Evolutionary conservation across 2,797 vertebrate species (phyloP), one percentile per base, ranked within the genome.

Genomic region (Gallinago stenura): DNA sequence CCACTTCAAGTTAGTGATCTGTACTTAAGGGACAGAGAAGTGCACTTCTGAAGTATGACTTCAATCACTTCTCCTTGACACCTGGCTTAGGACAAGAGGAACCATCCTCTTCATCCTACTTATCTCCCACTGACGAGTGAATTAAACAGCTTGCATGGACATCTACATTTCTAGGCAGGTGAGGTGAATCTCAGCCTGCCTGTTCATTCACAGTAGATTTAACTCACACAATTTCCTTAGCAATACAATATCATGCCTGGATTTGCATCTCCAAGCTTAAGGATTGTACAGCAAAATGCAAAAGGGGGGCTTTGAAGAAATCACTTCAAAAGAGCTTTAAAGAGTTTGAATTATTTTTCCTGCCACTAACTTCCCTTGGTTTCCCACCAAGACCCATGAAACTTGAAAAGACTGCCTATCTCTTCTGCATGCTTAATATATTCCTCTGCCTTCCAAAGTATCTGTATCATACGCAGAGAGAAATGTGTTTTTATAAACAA

Each of bases 331-430:
- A 94, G 79, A 75, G 61, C 35, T 95, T 94, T 93, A 93, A 96
- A 95, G 73, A 82, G 15, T 62, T 89, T 80, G 84, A 81, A 77
- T 95, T 92, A 75, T 78, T 93, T 89, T 86, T 87, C 33, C 79
- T 96, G 95, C 45, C 79, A 85, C 73, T 88, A 79, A 91, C 71
- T 83, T 92, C 41, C 48, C 75, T 95, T 95, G 87, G 88, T 95
- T 97, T 95, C 87, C 69, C 48, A 95, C 70, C 71, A 95, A 89
- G 85, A 95, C 75, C 28, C 65, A 88, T 62, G 53, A 91, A 97
- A 84, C 79, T 96, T 95, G 60, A 84, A 93, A 93, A 95, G 51
- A 26, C 83, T 80, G 30, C 60, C 89, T 93, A 28, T 65, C 66
- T 89, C 61, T 88, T 92, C 65, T 85, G 66, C 64, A 91, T 84